Percentiles rank a stretch among this genome's conserved stretches.
Conservation (phyloP, 1,140 invertebrate species). For the Goniozus legneri region DNA sequence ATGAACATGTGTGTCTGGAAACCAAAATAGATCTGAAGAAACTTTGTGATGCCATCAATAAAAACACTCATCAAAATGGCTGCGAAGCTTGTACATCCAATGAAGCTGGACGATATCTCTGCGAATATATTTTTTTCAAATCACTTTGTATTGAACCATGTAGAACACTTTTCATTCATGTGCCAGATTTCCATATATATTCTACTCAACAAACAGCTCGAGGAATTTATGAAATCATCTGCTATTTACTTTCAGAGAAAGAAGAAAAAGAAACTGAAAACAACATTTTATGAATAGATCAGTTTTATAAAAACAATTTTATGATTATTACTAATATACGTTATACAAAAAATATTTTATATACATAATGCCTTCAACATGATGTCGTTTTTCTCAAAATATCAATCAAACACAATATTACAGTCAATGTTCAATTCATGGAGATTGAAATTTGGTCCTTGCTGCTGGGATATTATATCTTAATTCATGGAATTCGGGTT, state of each 20-base stretch:
- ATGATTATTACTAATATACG: not conserved
- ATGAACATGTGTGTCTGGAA: slow-evolving; percentile 39
- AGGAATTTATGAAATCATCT: slow-evolving; percentile 57
- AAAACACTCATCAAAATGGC: slow-evolving; percentile 26
- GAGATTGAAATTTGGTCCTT: slow-evolving; percentile 64
- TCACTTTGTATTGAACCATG: slow-evolving; percentile 58
- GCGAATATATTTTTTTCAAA: slow-evolving; percentile 68
- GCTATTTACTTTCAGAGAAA: slow-evolving; percentile 19
- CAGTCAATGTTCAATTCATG: too few relatives aligned
- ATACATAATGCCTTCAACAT: too few relatives aligned
- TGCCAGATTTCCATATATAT: slow-evolving; percentile 59
- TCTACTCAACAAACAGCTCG: slow-evolving; percentile 53
- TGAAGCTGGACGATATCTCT: slow-evolving; percentile 61
- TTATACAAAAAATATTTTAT: not conserved
- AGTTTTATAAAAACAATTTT: not conserved
- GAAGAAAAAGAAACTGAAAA: not conserved
- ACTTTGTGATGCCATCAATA: slow-evolving; percentile 49
- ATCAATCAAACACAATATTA: too few relatives aligned
- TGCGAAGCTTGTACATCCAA: slow-evolving; percentile 42
- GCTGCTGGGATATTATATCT: slow-evolving; percentile 65
- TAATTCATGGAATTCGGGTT: slow-evolving; percentile 61
- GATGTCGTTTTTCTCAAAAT: too few relatives aligned
- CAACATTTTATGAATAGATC: not conserved
- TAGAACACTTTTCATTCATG: slow-evolving; percentile 64
- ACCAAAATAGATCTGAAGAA: slow-evolving; percentile 44